Conservation (phyloP, 2,888 invertebrate genomes). For the Laothoe populi region DNA sequence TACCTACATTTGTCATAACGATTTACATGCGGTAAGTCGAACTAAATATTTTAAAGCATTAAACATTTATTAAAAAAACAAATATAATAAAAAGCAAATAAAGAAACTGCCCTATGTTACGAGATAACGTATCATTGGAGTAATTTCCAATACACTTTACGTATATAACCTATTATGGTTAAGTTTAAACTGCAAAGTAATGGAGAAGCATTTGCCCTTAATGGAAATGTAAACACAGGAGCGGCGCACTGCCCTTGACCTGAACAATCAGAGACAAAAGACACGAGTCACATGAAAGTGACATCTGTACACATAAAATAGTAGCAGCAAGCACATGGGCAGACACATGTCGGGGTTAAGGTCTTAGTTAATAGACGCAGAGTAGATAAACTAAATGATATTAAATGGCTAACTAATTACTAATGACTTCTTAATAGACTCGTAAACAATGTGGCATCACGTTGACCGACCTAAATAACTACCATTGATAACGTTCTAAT, state of each 20-base stretch:
- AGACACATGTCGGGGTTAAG: slow-evolving; percentile 31
- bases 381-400: slow-evolving; percentile 11
- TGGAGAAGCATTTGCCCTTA: slow-evolving; percentile 61
- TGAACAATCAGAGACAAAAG: slow-evolving; percentile 42
- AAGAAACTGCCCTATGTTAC: neutral
- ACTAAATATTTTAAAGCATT: slow-evolving; percentile 32
- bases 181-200: slow-evolving; percentile 24
- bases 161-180: neutral
- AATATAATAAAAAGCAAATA: neutral
- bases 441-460: slow-evolving; percentile 3
- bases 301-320: slow-evolving; percentile 21
- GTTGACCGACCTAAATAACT: slow-evolving; percentile 1
- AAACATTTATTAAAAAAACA: slow-evolving; percentile 9
- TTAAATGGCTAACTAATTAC: slow-evolving; percentile 33
- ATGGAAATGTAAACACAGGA: slow-evolving; percentile 75
- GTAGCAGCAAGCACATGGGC: slow-evolving; percentile 1
- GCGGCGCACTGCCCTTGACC: slow-evolving; percentile 70
- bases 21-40: slow-evolving; percentile 20
- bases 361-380: slow-evolving; percentile 26
- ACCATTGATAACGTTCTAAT: neutral
- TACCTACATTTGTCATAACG: neutral
- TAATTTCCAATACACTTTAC: neutral
- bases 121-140: neutral
- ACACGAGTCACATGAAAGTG: slow-evolving; percentile 18
- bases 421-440: slow-evolving; percentile 29